Percentiles rank a stretch among this genome's conserved stretches.
Conservation (phyloP, 2,797 vertebrate genomes). For the Knipowitschia caucasica region DNA sequence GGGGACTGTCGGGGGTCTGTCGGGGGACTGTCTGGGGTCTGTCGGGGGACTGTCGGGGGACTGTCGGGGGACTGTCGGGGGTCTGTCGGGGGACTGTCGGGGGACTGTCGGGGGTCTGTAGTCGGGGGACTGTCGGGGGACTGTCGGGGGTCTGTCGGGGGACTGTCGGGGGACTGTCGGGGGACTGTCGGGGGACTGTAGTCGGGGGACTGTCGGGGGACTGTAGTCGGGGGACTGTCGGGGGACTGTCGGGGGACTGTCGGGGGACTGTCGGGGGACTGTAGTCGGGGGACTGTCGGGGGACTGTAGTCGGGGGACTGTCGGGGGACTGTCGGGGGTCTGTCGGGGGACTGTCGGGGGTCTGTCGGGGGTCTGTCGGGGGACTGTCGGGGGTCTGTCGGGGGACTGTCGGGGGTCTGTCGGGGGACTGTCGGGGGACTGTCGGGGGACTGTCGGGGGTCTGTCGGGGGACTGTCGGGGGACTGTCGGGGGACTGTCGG, state of each 20-base stretch:
- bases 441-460: too few species aligned
- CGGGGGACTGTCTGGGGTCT: too few species aligned
- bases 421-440: slow-evolving; percentile 4
- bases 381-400: background rate
- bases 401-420: too few species aligned
- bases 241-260: slow-evolving; percentile 15
- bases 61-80: slow-evolving; percentile 10
- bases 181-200: too few species aligned
- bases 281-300: slow-evolving; percentile 25
- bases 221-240: slow-evolving; percentile 13
- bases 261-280: slow-evolving; percentile 4
- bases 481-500: slow-evolving; percentile 6
- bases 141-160: slow-evolving; percentile 17
- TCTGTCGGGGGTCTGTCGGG: slow-evolving; percentile 25
- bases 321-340: slow-evolving; percentile 15
- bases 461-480: slow-evolving; percentile 24
- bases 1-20: too few species aligned
- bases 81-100: slow-evolving; percentile 10
- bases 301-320: slow-evolving; percentile 6
- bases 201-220: slow-evolving; percentile 20
- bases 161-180: slow-evolving; percentile 10
- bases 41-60: slow-evolving; percentile 22
- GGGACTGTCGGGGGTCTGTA: too few species aligned
- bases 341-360: slow-evolving; percentile 13
- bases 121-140: slow-evolving; percentile 20